These are phyloP conservation scores for Xestia sexstrigata DNA, from an alignment of 2,888 invertebrate genomes.

Conservation along the genomic window DNA sequence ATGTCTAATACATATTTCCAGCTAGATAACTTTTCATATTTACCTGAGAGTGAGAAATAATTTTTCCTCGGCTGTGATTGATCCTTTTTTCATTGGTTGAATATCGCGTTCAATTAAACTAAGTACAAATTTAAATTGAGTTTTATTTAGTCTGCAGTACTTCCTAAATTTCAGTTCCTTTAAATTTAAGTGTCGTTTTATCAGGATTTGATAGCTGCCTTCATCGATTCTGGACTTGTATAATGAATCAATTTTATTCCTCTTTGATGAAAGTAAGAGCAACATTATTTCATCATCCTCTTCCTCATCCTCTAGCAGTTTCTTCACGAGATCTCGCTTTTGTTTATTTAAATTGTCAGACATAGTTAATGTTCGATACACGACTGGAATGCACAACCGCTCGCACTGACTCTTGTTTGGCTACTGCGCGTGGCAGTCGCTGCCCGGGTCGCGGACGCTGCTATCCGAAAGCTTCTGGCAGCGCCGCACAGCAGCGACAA, in stretches of 20 bases:
- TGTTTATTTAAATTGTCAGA: constrained; percentile 9
- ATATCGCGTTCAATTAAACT: constrained; percentile 32
- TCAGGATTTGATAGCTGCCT: constrained; percentile 7
- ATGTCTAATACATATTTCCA: constrained; percentile 14
- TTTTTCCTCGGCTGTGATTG: constrained; percentile 11
- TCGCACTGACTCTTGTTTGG: not conserved
- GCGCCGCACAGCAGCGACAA: constrained; percentile 20
- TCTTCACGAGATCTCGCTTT: constrained; percentile 22
- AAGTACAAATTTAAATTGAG: constrained; percentile 32
- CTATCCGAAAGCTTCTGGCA: constrained; percentile 25
- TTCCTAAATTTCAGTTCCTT: constrained; percentile 12
- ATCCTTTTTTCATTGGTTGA: constrained; percentile 27
- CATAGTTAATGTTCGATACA: not conserved
- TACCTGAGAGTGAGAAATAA: constrained; percentile 16
- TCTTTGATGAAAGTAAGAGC: constrained; percentile 24
- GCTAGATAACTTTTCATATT: constrained; percentile 13
- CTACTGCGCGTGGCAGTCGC: constrained; percentile 25
- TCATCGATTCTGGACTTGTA: constrained; percentile 28
- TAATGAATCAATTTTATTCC: constrained; percentile 32
- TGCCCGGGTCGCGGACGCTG: constrained; percentile 31
- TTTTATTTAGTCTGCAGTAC: constrained; percentile 14
- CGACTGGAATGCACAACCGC: no score
- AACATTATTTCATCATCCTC: constrained; percentile 33
- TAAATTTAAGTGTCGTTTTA: not conserved
- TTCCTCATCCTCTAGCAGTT: constrained; percentile 32